These are phyloP conservation scores for Cairina moschata DNA, from an alignment of 2,113 vertebrate species.

Conservation along the genomic window DNA sequence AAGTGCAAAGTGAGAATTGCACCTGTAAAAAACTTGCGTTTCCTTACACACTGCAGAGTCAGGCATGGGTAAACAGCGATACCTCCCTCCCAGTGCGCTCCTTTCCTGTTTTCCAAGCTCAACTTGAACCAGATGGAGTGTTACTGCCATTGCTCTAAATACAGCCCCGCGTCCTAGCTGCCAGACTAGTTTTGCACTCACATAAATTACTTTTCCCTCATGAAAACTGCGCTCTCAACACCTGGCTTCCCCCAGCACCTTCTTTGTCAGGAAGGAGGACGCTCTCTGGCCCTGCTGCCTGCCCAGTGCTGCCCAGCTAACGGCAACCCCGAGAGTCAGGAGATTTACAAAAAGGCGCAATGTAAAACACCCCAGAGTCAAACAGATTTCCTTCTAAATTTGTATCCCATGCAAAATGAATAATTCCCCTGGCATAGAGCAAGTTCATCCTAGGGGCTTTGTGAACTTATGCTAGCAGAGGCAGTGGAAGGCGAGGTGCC, in stretches of 20 bases:
- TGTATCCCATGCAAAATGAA: rapidly evolving
- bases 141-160: not conserved
- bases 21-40: not conserved
- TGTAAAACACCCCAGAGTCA: not conserved
- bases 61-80: rapidly evolving
- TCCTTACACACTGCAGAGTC: rapidly evolving
- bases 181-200: not conserved
- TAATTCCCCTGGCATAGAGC: rapidly evolving
- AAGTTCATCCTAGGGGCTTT: not conserved
- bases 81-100: rapidly evolving
- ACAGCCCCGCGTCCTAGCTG: not conserved
- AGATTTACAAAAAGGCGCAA: not conserved
- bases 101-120: not conserved
- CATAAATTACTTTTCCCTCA: not conserved
- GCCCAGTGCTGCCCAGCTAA: not conserved
- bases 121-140: not conserved
- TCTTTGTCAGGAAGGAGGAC: not conserved
- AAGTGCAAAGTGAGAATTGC: rapidly evolving
- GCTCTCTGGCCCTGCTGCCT: rapidly evolving
- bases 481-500: rapidly evolving
- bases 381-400: not conserved
- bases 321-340: not conserved
- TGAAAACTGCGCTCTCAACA: not conserved
- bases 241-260: not conserved
- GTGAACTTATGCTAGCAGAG: rapidly evolving